A percentile compares a stretch with the other conserved stretches of the same genome.
Evolutionary conservation across 2,797 vertebrate species (phyloP).

Genomic region (Spondyliosoma cantharus): DNA sequence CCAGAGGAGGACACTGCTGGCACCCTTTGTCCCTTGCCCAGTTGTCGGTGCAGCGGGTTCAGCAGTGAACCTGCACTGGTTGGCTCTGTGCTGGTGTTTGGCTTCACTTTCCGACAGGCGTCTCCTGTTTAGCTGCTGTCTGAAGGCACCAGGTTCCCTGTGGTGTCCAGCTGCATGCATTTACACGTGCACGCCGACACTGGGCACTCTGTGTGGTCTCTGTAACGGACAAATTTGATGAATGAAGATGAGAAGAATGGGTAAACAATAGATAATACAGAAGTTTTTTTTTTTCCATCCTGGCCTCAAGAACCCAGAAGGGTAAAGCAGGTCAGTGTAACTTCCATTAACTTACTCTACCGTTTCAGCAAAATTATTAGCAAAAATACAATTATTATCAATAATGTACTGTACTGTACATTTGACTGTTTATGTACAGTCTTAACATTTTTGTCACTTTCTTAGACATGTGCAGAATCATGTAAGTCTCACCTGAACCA

Average conservation of each 20-base stretch:
- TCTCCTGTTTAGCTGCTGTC: constrained; percentile 87
- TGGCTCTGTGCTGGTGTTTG: constrained; percentile 57
- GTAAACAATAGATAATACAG: not conserved
- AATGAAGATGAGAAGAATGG: not conserved
- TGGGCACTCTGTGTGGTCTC: constrained; percentile 97
- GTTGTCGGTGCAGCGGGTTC: constrained; percentile 29
- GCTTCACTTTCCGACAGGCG: constrained; percentile 39
- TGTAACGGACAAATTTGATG: constrained; percentile 65
- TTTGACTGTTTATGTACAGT: not conserved
- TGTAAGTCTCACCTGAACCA: constrained; percentile 93
- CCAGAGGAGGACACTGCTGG: constrained; percentile 40
- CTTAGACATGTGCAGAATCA: not conserved
- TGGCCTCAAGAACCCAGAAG: not conserved
- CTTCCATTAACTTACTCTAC: not conserved
- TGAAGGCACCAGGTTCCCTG: constrained; percentile 95
- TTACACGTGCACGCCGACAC: constrained; percentile 97
- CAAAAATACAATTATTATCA: not conserved
- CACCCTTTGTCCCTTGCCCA: constrained; percentile 39
- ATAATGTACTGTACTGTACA: not conserved
- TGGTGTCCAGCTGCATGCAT: constrained; percentile 99
- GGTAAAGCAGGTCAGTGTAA: not conserved
- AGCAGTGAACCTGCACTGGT: constrained; percentile 43
- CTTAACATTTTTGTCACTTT: not conserved
- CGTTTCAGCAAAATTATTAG: not conserved
- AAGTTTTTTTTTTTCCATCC: not conserved